Evolutionary conservation across 2,888 invertebrate genomes (phyloP).

Genomic region (Terebella lapidaria): DNA sequence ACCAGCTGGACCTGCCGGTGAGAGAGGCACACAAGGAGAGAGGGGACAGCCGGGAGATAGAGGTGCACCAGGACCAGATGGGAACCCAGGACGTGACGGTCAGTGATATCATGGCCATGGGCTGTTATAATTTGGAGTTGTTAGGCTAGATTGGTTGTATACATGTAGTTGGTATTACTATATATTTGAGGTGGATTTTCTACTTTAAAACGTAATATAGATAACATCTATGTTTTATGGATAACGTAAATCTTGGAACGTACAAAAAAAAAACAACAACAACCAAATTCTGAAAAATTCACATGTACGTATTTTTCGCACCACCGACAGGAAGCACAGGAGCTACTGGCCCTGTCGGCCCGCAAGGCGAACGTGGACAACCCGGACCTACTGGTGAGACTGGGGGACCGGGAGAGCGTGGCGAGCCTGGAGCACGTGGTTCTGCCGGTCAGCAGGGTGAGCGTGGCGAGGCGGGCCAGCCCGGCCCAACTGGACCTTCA

Average conservation of each 20-base stretch:
- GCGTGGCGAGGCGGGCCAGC: slow-evolving; percentile 14
- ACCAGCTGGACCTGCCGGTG: not conserved
- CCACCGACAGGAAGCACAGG: slow-evolving; percentile 3
- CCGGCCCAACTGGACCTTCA: slow-evolving; percentile 12
- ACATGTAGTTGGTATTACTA: no score
- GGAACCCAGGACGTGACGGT: not conserved
- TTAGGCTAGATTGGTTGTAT: no score
- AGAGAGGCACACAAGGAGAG: not conserved
- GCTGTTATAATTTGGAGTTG: no score
- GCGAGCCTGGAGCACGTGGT: slow-evolving; percentile 12
- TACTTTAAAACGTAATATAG: no score
- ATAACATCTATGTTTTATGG: no score
- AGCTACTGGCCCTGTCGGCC: slow-evolving; percentile 17
- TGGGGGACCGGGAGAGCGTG: slow-evolving; percentile 19
- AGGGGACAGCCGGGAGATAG: slow-evolving; percentile 3
- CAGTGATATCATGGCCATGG: no score
- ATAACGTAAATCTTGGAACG: no score
- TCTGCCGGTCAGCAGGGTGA: slow-evolving; percentile 10
- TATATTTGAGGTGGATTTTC: no score
- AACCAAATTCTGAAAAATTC: no score
- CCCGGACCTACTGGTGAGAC: slow-evolving; percentile 11
- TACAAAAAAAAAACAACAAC: no score
- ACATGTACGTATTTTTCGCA: no score
- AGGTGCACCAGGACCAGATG: slow-evolving; percentile 5
- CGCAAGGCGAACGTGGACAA: slow-evolving; percentile 8